A percentile compares a stretch with the other conserved stretches of the same genome.
Conservation (phyloP, 2,797 vertebrate species). For the Sebastes diploproa region DNA sequence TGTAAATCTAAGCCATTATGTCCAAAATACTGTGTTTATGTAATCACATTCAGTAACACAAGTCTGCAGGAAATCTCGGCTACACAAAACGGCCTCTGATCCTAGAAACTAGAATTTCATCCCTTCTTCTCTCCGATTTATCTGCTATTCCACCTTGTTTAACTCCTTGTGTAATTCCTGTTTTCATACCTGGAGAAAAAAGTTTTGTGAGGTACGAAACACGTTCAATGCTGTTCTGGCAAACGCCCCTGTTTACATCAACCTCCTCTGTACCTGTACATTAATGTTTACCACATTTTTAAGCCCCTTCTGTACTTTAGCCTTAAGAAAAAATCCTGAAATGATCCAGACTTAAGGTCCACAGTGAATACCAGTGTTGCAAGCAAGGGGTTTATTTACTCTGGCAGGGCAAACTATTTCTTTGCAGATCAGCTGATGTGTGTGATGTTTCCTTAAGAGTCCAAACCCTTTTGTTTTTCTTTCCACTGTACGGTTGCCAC, state of each 20-base stretch:
- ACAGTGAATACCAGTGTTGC: constrained; percentile 41
- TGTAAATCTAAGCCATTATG: background rate
- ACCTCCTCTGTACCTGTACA: background rate
- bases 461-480: constrained; percentile 44
- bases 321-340: constrained; percentile 35
- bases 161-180: background rate
- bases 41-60: background rate
- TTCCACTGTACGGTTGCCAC: constrained; percentile 2
- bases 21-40: background rate
- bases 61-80: background rate
- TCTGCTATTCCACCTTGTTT: background rate
- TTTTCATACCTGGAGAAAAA: background rate
- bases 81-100: background rate
- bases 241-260: background rate
- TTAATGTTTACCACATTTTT: background rate
- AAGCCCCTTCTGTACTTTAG: background rate
- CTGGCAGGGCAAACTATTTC: constrained; percentile 49
- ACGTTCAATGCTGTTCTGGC: background rate
- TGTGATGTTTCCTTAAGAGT: constrained; percentile 29
- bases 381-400: constrained; percentile 63
- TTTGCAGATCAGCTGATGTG: constrained; percentile 51
- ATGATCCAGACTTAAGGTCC: constrained; percentile 48
- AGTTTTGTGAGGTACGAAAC: background rate
- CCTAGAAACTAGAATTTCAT: background rate
- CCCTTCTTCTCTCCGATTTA: background rate